Percentiles rank a stretch among this genome's conserved stretches.
Conservation (phyloP, 2,888 invertebrate genomes). For the Julus scanicus region DNA sequence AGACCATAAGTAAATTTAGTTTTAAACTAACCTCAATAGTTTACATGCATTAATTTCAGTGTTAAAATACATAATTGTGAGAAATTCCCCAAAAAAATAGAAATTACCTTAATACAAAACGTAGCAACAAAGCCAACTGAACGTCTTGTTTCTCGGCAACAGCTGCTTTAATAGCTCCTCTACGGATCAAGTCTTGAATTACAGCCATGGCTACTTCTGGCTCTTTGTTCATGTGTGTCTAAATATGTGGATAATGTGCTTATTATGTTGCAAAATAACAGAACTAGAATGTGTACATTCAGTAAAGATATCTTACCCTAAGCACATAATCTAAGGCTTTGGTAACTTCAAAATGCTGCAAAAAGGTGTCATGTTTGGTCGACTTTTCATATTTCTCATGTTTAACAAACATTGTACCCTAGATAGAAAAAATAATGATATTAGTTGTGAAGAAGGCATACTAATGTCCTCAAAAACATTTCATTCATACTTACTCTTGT, state of each 20-base stretch:
- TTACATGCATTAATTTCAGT: no score
- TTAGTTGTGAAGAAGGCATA: not conserved
- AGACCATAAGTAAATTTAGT: no score
- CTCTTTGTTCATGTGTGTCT: conserved; percentile 54
- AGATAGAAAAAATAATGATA: not conserved
- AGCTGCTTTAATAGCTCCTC: conserved; percentile 81
- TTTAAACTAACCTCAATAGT: no score
- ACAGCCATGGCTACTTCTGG: conserved; percentile 84
- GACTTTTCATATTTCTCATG: not conserved
- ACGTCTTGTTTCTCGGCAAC: conserved; percentile 78
- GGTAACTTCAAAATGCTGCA: conserved; percentile 83
- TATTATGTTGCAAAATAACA: no score
- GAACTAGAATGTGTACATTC: no score
- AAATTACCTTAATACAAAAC: conserved; percentile 72
- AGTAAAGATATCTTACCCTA: conserved; percentile 58
- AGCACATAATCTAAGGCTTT: conserved; percentile 82
- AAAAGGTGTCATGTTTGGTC: conserved; percentile 71
- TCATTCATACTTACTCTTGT: not conserved
- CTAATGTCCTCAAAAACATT: not conserved
- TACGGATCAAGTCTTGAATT: conserved; percentile 84
- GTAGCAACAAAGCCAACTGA: conserved; percentile 60
- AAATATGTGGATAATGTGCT: conserved; percentile 34
- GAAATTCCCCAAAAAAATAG: conserved; percentile 56
- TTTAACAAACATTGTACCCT: not conserved
- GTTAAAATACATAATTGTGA: no score